Evolutionary conservation across 2,797 vertebrate species (phyloP).

Genomic region (Rhinoraja longicauda): DNA sequence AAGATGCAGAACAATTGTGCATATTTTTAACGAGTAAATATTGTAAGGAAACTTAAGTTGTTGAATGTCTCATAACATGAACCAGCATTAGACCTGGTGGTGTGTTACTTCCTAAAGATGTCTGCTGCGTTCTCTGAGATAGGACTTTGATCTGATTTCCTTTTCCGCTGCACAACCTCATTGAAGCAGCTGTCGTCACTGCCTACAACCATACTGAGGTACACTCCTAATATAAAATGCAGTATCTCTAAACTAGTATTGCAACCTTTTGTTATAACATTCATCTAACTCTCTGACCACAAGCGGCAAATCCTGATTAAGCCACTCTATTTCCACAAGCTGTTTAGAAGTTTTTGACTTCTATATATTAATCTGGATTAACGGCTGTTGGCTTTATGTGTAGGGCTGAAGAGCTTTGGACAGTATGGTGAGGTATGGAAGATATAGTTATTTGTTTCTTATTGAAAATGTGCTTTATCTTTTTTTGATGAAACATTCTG

Average conservation of each 20-base stretch:
- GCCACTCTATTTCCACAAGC: conserved; percentile 40
- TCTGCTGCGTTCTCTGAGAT: conserved; percentile 43
- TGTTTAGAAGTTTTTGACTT: conserved; percentile 50
- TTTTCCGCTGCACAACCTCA: conserved; percentile 42
- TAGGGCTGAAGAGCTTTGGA: conserved; percentile 51
- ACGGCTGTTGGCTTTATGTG: conserved; percentile 44
- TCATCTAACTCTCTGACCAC: not conserved
- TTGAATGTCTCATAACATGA: not conserved
- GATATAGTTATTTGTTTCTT: not conserved
- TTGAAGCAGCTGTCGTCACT: conserved; percentile 18
- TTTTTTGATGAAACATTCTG: not conserved
- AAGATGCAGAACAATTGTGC: not conserved
- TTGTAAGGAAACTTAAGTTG: not conserved
- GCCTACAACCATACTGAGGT: not conserved
- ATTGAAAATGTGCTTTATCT: not conserved
- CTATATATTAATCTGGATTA: conserved; percentile 52
- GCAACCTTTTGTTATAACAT: not conserved
- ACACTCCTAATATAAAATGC: not conserved
- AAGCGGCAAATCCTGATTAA: conserved; percentile 13
- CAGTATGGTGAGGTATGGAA: conserved; percentile 74
- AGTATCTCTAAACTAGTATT: conserved; percentile 3
- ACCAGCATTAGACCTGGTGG: not conserved
- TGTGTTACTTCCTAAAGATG: conserved; percentile 36
- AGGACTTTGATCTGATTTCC: conserved; percentile 48
- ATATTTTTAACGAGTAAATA: not conserved